phyloP scores from a whole-genome alignment of 2,113 vertebrate species.

The Mesembrinibis cayennensis region DNA sequence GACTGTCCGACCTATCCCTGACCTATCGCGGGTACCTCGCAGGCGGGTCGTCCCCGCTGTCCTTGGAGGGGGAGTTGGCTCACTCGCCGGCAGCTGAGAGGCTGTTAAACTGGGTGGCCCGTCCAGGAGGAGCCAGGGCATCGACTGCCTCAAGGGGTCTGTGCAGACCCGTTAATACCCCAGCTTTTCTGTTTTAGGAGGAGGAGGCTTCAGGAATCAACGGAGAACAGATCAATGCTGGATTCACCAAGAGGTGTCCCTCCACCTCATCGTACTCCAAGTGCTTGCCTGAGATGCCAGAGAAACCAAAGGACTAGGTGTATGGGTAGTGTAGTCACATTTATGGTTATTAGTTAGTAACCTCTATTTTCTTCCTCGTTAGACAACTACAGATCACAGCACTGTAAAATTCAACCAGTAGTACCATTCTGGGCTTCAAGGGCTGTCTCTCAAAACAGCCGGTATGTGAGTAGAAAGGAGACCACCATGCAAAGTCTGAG shows the following conservation, averaged over 20 bases:
- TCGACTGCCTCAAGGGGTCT: background rate
- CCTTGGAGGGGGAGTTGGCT: background rate
- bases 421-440: background rate
- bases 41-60: background rate
- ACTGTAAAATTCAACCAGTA: background rate
- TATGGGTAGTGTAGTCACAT: background rate
- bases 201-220: background rate
- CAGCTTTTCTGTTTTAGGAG: background rate
- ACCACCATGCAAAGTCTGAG: background rate
- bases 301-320: background rate
- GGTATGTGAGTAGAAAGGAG: background rate
- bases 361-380: background rate
- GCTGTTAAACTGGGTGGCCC: background rate
- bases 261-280: background rate
- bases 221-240: background rate
- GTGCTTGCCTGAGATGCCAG: background rate
- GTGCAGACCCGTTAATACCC: background rate
- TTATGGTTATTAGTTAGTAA: background rate
- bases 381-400: background rate
- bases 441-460: background rate
- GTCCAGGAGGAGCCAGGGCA: background rate
- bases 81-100: accelerated
- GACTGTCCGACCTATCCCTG: background rate
- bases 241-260: background rate
- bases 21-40: background rate